Evolutionary conservation across 2,888 invertebrate species (phyloP).

Genomic region (Tinea pellionella): DNA sequence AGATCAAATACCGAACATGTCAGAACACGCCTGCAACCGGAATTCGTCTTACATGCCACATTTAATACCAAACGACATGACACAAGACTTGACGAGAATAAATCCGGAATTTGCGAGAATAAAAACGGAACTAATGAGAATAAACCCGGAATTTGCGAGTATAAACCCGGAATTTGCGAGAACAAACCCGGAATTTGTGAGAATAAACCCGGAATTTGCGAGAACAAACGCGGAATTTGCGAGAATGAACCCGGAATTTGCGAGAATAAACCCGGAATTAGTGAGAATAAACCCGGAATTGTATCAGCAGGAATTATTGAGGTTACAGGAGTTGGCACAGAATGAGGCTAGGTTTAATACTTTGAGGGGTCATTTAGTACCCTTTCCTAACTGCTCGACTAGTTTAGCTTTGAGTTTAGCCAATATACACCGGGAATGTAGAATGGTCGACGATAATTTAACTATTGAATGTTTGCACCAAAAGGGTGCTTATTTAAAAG

Average conservation of each 20-base stretch:
- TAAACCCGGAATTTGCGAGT: slow-evolving; percentile 28
- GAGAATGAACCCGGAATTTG: slow-evolving; percentile 18
- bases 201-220: slow-evolving; percentile 26
- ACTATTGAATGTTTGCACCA: slow-evolving; percentile 52
- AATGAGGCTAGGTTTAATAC: slow-evolving; percentile 47
- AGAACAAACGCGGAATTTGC: slow-evolving; percentile 25
- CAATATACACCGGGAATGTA: slow-evolving; percentile 48
- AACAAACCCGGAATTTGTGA: slow-evolving; percentile 26
- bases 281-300: slow-evolving; percentile 18
- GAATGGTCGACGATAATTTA: slow-evolving; percentile 35
- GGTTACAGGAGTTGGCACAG: slow-evolving; percentile 24
- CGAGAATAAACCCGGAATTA: slow-evolving; percentile 22
- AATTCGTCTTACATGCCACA: slow-evolving; percentile 38
- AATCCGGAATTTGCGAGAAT: slow-evolving; percentile 28
- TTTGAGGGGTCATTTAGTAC: slow-evolving; percentile 54
- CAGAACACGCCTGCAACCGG: slow-evolving; percentile 36
- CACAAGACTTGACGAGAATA: slow-evolving; percentile 26
- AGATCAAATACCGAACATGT: slow-evolving; percentile 25
- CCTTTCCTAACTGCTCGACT: slow-evolving; percentile 41
- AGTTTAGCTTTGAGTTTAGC: slow-evolving; percentile 44
- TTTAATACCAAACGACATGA: slow-evolving; percentile 21
- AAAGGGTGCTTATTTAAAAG: slow-evolving; percentile 51
- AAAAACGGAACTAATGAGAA: slow-evolving; percentile 26
- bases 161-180: slow-evolving; percentile 29
- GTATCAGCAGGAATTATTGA: slow-evolving; percentile 29